Conservation (phyloP, 2,797 vertebrate genomes). For the Tympanoctomys barrerae region DNA sequence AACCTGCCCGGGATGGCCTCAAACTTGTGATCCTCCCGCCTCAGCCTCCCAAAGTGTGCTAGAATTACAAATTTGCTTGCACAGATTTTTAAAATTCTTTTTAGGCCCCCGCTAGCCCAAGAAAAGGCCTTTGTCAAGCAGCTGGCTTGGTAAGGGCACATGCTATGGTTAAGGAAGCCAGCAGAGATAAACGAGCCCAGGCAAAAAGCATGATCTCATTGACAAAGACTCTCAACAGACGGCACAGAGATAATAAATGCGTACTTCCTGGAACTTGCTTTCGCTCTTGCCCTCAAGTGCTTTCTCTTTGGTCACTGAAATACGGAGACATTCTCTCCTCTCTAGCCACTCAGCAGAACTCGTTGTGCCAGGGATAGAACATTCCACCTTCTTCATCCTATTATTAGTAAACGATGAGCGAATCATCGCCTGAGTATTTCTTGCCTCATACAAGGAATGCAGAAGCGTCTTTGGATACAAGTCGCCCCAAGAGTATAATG, state of each 20-base stretch:
- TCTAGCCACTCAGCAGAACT: slow-evolving; percentile 62
- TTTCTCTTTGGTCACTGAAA: slow-evolving; percentile 70
- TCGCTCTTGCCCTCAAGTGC: slow-evolving; percentile 61
- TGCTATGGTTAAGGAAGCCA: slow-evolving; percentile 50
- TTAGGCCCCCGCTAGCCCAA: slow-evolving; percentile 1
- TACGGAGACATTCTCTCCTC: slow-evolving; percentile 72
- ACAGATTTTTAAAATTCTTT: slow-evolving; percentile 47
- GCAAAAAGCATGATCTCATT: slow-evolving; percentile 68
- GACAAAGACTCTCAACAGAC: slow-evolving; percentile 56
- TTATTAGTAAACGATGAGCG: slow-evolving; percentile 68
- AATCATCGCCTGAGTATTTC: slow-evolving; percentile 48
- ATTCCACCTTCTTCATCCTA: slow-evolving; percentile 62
- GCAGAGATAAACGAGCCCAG: slow-evolving; percentile 50
- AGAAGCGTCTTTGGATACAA: slow-evolving; percentile 63
- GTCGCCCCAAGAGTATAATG: slow-evolving; percentile 45
- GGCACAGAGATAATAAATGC: slow-evolving; percentile 38
- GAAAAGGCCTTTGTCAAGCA: slow-evolving; percentile 50
- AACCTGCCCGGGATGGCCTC: neutral
- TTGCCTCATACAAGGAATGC: slow-evolving; percentile 60
- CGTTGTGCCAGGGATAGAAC: slow-evolving; percentile 59
- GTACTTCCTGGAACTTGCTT: slow-evolving; percentile 62
- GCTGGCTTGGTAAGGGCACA: neutral
- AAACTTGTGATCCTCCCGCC: neutral
- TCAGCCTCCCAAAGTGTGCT: neutral
- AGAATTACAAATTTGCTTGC: neutral